Evolutionary conservation across 2,888 invertebrate genomes (phyloP).

Genomic region (Brenthis daphne): DNA sequence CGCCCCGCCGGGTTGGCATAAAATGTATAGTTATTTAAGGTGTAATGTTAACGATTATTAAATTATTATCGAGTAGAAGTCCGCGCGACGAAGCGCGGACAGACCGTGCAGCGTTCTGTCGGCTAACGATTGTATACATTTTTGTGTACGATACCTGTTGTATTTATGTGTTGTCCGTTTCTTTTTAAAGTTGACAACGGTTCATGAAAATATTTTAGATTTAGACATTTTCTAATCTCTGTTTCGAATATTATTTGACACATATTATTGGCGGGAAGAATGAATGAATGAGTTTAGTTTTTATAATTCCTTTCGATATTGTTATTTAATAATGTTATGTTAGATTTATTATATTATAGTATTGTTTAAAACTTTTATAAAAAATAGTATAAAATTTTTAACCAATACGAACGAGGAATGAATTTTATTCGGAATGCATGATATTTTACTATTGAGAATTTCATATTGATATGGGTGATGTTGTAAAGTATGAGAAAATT

Average conservation of each 20-base stretch:
- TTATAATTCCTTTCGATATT: conserved; percentile 4
- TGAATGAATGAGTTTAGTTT: conserved; percentile 4
- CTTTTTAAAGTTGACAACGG: conserved; percentile 43
- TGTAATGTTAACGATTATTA: conserved; percentile 65
- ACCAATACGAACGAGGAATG: not conserved
- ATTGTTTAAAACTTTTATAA: conserved; percentile 8
- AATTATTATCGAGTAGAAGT: conserved; percentile 39
- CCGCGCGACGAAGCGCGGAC: not conserved
- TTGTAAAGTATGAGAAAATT: not conserved
- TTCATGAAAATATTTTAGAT: conserved; percentile 43
- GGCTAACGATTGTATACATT: conserved; percentile 35
- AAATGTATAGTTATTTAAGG: conserved; percentile 76
- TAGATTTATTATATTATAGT: not conserved
- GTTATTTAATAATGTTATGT: not conserved
- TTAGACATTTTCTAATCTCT: conserved; percentile 14
- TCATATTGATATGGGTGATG: conserved; percentile 20
- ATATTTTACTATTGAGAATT: conserved; percentile 11
- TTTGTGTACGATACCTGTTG: conserved; percentile 32
- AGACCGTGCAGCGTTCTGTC: conserved; percentile 7
- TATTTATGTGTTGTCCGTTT: conserved; percentile 38
- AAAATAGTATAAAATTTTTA: conserved; percentile 11
- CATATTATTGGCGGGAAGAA: not conserved
- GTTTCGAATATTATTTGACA: conserved; percentile 6
- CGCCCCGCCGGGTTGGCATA: conserved; percentile 58
- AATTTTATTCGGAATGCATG: conserved; percentile 9